Evolutionary conservation across 2,888 invertebrate species (phyloP).

Genomic region (Pharmacophagus antenor): DNA sequence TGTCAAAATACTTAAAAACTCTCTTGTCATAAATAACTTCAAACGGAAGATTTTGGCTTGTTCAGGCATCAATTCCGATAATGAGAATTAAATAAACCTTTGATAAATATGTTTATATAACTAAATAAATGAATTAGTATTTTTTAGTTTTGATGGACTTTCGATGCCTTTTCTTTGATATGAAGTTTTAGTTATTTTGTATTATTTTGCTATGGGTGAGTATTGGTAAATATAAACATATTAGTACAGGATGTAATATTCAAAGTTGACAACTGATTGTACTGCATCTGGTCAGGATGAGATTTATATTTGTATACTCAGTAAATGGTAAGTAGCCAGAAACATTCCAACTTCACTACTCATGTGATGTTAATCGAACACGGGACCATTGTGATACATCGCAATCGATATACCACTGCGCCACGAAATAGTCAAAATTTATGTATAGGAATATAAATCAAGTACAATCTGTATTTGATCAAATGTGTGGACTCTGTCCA

Average conservation of each 20-base stretch:
- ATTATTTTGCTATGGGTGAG: conserved; percentile 4
- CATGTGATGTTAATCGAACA: no score
- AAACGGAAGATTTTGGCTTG: background rate
- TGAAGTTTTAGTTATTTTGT: conserved; percentile 18
- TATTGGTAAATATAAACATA: background rate
- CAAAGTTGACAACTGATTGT: no score
- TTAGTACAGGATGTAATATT: background rate
- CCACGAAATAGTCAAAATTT: no score
- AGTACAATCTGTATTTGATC: no score
- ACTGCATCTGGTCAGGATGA: no score
- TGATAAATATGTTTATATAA: conserved; percentile 13
- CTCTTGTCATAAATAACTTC: background rate
- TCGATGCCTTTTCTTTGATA: conserved; percentile 23
- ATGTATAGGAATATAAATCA: no score
- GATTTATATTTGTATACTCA: no score
- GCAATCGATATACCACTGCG: no score
- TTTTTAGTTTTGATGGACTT: conserved; percentile 16
- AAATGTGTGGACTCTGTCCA: no score
- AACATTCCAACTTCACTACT: no score
- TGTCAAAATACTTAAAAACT: background rate
- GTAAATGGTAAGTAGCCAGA: no score
- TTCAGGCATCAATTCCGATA: background rate
- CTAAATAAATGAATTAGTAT: background rate
- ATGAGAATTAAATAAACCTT: background rate
- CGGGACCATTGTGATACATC: no score